Conservation (phyloP, 2,888 invertebrate genomes). For the Lepidonotus clava region DNA sequence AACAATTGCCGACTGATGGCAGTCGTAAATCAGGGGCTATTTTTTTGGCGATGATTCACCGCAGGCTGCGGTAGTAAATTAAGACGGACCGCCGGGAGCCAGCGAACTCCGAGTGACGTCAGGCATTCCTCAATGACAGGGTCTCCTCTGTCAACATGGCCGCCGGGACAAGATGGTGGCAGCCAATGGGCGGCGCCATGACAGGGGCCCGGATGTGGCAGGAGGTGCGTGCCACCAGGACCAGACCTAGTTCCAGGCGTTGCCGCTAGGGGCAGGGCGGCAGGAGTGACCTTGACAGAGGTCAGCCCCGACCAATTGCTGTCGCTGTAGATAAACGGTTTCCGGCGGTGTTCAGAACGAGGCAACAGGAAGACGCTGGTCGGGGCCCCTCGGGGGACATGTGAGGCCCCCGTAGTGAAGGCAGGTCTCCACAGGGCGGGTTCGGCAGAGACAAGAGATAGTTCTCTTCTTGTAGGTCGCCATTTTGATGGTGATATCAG, state of each 20-base stretch:
- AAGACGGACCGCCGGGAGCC: background rate
- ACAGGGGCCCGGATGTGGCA: slow-evolving; percentile 20
- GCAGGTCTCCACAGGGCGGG: too few relatives aligned
- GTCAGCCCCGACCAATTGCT: slow-evolving; percentile 20
- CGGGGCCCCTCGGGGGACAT: too few relatives aligned
- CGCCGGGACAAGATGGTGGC: slow-evolving; percentile 6
- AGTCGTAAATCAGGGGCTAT: background rate
- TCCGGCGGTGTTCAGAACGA: slow-evolving; percentile 2
- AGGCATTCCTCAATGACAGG: background rate
- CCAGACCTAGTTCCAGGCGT: background rate
- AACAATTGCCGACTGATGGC: background rate
- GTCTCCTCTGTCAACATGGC: background rate
- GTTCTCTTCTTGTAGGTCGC: too few relatives aligned
- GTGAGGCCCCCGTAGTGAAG: too few relatives aligned
- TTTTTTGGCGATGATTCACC: background rate
- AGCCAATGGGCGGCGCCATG: background rate
- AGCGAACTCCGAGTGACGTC: background rate
- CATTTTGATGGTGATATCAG: too few relatives aligned
- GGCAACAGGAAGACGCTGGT: background rate
- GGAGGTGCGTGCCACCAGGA: background rate
- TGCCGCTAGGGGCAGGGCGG: background rate
- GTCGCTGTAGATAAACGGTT: background rate
- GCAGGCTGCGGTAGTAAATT: background rate
- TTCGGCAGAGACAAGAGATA: too few relatives aligned
- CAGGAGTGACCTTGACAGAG: slow-evolving; percentile 23